Conservation (phyloP, 1,140 invertebrate species). For the Leptoteleia sp. region DNA sequence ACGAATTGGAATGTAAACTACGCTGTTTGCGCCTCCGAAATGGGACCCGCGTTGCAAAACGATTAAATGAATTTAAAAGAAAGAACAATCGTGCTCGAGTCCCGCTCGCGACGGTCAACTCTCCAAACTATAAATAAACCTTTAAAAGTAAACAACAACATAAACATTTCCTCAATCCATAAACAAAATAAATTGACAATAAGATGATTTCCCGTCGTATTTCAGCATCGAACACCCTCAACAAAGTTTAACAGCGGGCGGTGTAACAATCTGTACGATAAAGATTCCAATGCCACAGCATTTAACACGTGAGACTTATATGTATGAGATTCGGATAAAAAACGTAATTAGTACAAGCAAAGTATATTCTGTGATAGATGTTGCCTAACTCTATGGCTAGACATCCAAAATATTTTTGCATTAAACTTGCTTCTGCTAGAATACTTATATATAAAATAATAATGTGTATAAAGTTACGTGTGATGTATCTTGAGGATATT, state of each 20-base stretch:
- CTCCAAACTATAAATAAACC: constrained; percentile 45
- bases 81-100: constrained; percentile 16
- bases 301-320: too few relatives aligned
- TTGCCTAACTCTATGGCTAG: too few relatives aligned
- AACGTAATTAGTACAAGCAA: too few relatives aligned
- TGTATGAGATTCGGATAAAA: too few relatives aligned
- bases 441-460: too few relatives aligned
- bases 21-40: constrained; percentile 20
- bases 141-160: constrained; percentile 50
- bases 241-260: constrained; percentile 5
- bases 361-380: too few relatives aligned
- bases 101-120: constrained; percentile 9
- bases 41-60: constrained; percentile 20
- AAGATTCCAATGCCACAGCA: too few relatives aligned
- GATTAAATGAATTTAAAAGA: constrained; percentile 41
- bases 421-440: too few relatives aligned
- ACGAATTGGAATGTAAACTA: constrained; percentile 59
- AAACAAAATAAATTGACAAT: constrained; percentile 37
- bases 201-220: constrained; percentile 11
- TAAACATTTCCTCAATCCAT: constrained; percentile 31
- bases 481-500: too few relatives aligned
- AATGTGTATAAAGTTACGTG: too few relatives aligned
- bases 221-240: constrained; percentile 12
- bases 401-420: too few relatives aligned
- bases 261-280: too few relatives aligned